A percentile compares a stretch with the other conserved stretches of the same genome.
Evolutionary conservation across 2,797 vertebrate species (phyloP).

Genomic region (Thalassophryne amazonica): DNA sequence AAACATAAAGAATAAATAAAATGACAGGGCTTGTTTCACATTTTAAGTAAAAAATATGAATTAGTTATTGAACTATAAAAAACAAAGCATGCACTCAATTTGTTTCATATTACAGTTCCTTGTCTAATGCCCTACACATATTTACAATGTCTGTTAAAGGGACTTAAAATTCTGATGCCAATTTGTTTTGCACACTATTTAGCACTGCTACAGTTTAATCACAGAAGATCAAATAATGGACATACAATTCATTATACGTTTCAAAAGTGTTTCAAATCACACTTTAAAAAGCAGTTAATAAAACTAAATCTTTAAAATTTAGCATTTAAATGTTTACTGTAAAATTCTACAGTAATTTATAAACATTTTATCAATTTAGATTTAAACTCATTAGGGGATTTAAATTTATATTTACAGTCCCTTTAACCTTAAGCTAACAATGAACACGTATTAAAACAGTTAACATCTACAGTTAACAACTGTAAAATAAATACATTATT

Average conservation of each 20-base stretch:
- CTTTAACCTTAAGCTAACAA: slow-evolving; percentile 99
- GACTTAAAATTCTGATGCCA: slow-evolving; percentile 94
- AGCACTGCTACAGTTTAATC: slow-evolving; percentile 90
- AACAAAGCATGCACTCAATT: slow-evolving; percentile 96
- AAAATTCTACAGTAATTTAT: slow-evolving; percentile 88
- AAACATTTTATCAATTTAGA: slow-evolving; percentile 87
- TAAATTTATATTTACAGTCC: slow-evolving; percentile 99
- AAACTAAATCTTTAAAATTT: slow-evolving; percentile 85
- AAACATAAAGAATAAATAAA: slow-evolving; percentile 36
- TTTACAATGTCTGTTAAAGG: slow-evolving; percentile 97
- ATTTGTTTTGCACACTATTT: slow-evolving; percentile 94
- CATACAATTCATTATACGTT: slow-evolving; percentile 31
- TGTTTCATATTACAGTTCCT: slow-evolving; percentile 78
- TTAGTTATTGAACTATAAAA: slow-evolving; percentile 79
- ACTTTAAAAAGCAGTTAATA: slow-evolving; percentile 48
- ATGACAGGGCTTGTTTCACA: slow-evolving; percentile 72
- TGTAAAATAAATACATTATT: slow-evolving; percentile 94
- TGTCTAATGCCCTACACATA: slow-evolving; percentile 88
- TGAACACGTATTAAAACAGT: slow-evolving; percentile 93
- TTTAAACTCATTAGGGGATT: slow-evolving; percentile 89
- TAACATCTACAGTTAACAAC: slow-evolving; percentile 85
- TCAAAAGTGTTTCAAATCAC: slow-evolving; percentile 65
- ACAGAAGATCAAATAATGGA: slow-evolving; percentile 83
- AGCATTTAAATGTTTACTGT: slow-evolving; percentile 90
- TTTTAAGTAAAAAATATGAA: slow-evolving; percentile 66